These are phyloP conservation scores for Camelus bactrianus DNA, from an alignment of 2,113 vertebrate genomes.

Conservation along the genomic window DNA sequence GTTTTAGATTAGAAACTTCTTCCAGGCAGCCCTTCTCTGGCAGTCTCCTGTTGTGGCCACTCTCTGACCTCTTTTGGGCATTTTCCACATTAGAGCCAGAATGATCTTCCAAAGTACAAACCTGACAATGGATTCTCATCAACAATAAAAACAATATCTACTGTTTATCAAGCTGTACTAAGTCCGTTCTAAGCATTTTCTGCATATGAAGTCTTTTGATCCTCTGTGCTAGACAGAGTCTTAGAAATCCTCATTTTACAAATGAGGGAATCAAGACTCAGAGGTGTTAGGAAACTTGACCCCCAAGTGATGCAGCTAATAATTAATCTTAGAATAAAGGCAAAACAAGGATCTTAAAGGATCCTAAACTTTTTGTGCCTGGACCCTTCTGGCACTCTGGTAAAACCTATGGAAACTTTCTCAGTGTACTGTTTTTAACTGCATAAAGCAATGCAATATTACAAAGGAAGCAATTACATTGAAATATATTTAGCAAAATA, in stretches of 20 bases:
- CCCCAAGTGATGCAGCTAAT: neutral
- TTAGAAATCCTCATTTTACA: neutral
- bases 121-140: neutral
- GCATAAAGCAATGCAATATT: neutral
- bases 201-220: neutral
- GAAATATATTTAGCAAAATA: neutral
- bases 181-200: neutral
- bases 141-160: neutral
- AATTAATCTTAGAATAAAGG: neutral
- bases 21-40: neutral
- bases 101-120: neutral
- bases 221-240: neutral
- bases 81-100: neutral
- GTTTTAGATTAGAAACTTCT: neutral
- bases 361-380: neutral
- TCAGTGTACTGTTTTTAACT: constrained; percentile 44
- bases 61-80: neutral
- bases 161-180: neutral
- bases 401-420: neutral
- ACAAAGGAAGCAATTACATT: neutral
- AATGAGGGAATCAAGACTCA: neutral
- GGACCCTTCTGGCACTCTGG: neutral
- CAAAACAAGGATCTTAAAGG: neutral
- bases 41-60: neutral
- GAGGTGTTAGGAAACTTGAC: neutral